Conservation (phyloP, 2,797 vertebrate species). For the Linurgus olivaceus region DNA sequence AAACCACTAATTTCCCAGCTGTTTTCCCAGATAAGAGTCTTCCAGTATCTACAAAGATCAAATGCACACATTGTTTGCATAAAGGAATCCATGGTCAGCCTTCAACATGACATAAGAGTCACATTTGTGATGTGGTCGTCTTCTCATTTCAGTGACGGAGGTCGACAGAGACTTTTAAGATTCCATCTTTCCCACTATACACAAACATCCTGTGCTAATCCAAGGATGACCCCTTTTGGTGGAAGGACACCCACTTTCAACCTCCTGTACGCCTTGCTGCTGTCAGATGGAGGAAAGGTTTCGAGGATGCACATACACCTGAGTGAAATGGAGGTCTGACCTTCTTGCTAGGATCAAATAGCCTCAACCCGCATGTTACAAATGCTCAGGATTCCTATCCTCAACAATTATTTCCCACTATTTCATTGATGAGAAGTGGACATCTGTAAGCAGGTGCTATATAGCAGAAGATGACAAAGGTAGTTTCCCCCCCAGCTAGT, state of each 20-base stretch:
- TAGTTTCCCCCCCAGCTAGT: not conserved
- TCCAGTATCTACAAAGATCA: not conserved
- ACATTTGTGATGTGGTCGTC: not conserved
- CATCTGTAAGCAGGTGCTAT: not conserved
- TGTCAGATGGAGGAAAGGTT: not conserved
- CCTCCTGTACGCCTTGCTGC: not conserved
- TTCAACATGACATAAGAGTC: not conserved
- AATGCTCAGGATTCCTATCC: not conserved
- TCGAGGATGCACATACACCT: not conserved
- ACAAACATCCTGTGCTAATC: not conserved
- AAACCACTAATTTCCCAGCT: not conserved
- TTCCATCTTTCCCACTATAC: not conserved
- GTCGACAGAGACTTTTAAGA: not conserved
- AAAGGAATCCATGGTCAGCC: not conserved
- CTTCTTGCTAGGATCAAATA: not conserved
- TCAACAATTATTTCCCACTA: not conserved
- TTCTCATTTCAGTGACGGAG: not conserved
- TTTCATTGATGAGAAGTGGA: not conserved
- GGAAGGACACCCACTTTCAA: not conserved
- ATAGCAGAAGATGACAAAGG: not conserved
- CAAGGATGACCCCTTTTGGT: not conserved
- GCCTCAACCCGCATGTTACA: not conserved
- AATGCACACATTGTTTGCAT: not conserved
- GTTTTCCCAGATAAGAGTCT: not conserved
- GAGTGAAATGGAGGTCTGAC: not conserved